Evolutionary conservation across 2,888 invertebrate species (phyloP).

Genomic region (Chymomyza procnemis): DNA sequence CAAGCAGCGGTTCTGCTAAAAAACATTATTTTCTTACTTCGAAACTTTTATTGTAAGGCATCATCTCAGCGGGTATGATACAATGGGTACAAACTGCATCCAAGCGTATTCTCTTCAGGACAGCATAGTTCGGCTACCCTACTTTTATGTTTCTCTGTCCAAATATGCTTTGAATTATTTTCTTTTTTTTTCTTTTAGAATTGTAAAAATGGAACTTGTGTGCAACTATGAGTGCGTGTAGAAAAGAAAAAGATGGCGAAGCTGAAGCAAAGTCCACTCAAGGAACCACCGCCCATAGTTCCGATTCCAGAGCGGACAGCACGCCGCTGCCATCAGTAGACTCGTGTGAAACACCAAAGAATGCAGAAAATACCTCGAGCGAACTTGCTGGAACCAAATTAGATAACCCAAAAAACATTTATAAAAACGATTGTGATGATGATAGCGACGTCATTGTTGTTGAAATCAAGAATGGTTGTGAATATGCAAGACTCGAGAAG

Average conservation of each 20-base stretch:
- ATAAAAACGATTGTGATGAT: constrained; percentile 21
- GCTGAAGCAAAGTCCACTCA: constrained; percentile 9
- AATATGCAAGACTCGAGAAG: constrained; percentile 17
- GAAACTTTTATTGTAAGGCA: too few species aligned
- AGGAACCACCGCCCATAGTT: not conserved
- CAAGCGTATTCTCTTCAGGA: too few species aligned
- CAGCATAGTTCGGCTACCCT: too few species aligned
- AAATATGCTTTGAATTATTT: constrained; percentile 1
- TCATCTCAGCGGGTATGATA: too few species aligned
- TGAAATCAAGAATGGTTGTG: constrained; percentile 49
- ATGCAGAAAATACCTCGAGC: not conserved
- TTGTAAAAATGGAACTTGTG: constrained; percentile 2
- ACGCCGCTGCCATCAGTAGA: not conserved
- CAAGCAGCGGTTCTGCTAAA: too few species aligned
- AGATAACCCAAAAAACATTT: constrained; percentile 8
- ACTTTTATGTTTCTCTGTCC: too few species aligned
- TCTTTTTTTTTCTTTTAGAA: not conserved
- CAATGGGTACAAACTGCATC: too few species aligned
- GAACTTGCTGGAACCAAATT: not conserved
- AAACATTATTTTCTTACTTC: too few species aligned
- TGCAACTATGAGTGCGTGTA: constrained; percentile 19
- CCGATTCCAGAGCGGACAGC: not conserved
- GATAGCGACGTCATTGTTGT: constrained; percentile 36
- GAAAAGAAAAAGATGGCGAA: constrained; percentile 29
- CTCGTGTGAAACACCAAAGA: not conserved